Evolutionary conservation across 2,797 vertebrate species (phyloP), one percentile per base, ranked within the genome.

Genomic region (Muscicapa striata): DNA sequence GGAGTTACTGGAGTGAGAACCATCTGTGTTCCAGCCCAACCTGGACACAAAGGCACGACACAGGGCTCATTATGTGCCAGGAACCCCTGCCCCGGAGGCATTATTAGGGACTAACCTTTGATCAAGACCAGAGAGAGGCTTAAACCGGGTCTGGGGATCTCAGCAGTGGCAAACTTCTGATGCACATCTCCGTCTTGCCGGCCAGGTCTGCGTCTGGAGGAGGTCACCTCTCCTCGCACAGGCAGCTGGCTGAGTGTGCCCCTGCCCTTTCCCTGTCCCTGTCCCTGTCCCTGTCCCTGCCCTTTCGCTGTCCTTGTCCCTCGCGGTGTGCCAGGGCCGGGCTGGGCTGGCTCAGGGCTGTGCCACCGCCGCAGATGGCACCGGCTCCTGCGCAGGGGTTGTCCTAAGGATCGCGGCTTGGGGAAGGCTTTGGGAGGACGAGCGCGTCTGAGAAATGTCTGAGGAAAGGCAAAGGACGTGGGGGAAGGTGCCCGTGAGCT

Each of bases 1-100:
- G 5, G 95, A 94, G 94, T 96, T 84, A 96, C 66, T 95, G 95
- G 93, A 92, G 92, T 96, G 96, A 95, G 92, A 96, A 95, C 94
- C 95, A 84, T 94, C 95, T 93, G 94, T 63, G 87, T 94, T 91
- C 26, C 94, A 92, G 92, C 92, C 94, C 77, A 94, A 91, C 81
- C 73, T 93, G 95, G 94, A 93, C 93, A 97, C 95, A 96, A 96
- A 95, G 85, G 94, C 91, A 84, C 46, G 94, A 94, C 94, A 95
- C 86, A 96, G 91, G 82, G 86, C 46, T 90, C 92, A 94, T 97
- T 97, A 93, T 96, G 94, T 95, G 92, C 82, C 43, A 52, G 87
- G 76, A 94, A 66, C 82, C 84, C 93, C 92, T 92, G 88, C 93
- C 87, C 95, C 91, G 5, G 40, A 55, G 87, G 84, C 87, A 94